Base-by-base conservation (phyloP, 2,113 vertebrate species). In the Grus americana region DNA sequence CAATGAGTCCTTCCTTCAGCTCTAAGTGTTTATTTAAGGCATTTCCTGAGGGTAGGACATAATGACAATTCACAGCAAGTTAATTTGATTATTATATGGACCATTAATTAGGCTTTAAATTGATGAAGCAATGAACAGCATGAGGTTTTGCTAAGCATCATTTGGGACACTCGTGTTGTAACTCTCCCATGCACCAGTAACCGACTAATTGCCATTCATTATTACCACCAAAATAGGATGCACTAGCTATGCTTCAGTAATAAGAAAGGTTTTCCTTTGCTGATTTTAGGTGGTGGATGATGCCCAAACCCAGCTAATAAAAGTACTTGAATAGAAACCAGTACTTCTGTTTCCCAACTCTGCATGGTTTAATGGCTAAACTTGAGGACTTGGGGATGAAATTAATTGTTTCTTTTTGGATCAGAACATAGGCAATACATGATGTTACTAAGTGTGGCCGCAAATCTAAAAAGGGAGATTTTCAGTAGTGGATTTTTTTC, bases 41-140 rank as follows among this genome's bases (percentile, higher is more conserved):
- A 72, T 76, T 85, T 76, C 58, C 61, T 94, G 66, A 70, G 36
- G 44, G 32, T n/a, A 57, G 34, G 21, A 63, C 70, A 79, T 52
- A 93, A 84, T 87, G 61, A 27, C 24, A 73, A 73, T 81, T 29
- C 27, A 73, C 21, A 92, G 38, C 10, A 94, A 81, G 30, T 71
- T 90, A 92, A 89, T 86, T 90, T 90, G 42, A 30, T 74, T 95
- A 49, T 87, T 93, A 67, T 73, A 79, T 67, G 22, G 52, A 84
- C 44, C 57, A 73, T 90, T 93, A 96, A 93, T 92, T 70, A 80
- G 50, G 13, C 52, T 78, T 91, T 80, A 93, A 93, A 54, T 44
- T 89, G 68, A 61, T 58, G 47, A 30, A 79, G 42, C 30, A 73
- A 44, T 47, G 59, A 96, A 47, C 7, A 88, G 15, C 19, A 38